A percentile compares a stretch with the other conserved stretches of the same genome.
Conservation (phyloP, 2,113 vertebrate species). For the Nerophis lumbriciformis region DNA sequence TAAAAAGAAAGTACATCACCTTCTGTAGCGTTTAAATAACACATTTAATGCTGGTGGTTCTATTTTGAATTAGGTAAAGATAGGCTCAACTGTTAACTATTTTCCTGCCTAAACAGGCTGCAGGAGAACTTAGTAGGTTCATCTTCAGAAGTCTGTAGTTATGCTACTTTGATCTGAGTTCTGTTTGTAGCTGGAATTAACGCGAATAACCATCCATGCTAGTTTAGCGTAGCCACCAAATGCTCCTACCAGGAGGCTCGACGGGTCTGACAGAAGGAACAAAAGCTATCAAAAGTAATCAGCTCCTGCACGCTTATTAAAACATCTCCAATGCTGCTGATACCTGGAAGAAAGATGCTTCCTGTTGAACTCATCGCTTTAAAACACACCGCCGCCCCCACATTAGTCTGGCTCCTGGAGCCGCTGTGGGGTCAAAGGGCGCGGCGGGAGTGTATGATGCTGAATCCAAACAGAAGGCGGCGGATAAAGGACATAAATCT, state of each 20-base stretch:
- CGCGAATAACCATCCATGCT: too few relatives aligned
- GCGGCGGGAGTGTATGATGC: not conserved
- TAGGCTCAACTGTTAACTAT: too few relatives aligned
- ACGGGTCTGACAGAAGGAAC: not conserved
- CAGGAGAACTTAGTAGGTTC: not conserved
- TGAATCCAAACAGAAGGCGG: constrained; percentile 7
- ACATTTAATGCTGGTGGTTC: too few relatives aligned
- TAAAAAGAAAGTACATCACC: too few relatives aligned
- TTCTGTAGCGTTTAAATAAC: too few relatives aligned
- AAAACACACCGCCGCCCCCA: not conserved
- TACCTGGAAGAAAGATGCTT: constrained; percentile 1
- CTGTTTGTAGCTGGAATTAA: too few relatives aligned
- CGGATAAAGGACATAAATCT: constrained; percentile 16
- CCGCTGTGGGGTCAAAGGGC: constrained; percentile 1
- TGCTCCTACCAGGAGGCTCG: too few relatives aligned
- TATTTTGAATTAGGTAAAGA: too few relatives aligned
- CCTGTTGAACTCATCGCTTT: not conserved
- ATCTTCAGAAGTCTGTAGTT: too few relatives aligned
- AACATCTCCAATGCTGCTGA: not conserved
- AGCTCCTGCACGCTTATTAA: not conserved
- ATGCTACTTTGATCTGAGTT: too few relatives aligned
- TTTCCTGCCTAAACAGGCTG: not conserved
- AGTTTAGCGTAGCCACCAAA: too few relatives aligned
- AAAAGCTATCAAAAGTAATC: not conserved
- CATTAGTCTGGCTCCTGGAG: not conserved